phyloP scores from a whole-genome alignment of 2,113 vertebrate genomes.

The Alligator mississippiensis region DNA sequence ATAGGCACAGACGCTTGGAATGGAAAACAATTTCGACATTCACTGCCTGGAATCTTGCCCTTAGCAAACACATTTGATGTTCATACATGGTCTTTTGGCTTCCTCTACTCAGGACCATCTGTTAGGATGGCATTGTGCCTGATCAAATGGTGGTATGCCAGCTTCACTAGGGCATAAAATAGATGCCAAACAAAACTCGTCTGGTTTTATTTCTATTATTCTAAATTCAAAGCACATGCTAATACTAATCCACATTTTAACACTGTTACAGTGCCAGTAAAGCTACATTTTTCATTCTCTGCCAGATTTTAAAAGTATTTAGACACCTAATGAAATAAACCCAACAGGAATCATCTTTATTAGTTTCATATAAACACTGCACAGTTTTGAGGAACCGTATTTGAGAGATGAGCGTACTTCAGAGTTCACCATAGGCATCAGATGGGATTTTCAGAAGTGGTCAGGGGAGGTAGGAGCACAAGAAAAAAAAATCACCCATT shows the following conservation, averaged over 20 bases:
- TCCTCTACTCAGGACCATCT: conserved; percentile 78
- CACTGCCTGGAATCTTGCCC: conserved; percentile 74
- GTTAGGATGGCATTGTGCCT: conserved; percentile 77
- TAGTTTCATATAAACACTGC: not conserved
- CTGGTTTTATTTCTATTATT: conserved; percentile 64
- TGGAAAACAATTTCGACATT: conserved; percentile 81
- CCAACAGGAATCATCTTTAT: not conserved
- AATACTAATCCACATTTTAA: conserved; percentile 66
- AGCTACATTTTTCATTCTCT: conserved; percentile 42
- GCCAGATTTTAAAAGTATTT: not conserved
- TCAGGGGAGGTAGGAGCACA: not conserved
- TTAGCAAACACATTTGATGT: conserved; percentile 78
- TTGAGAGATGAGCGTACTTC: not conserved
- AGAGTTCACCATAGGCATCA: not conserved
- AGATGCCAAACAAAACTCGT: conserved; percentile 68
- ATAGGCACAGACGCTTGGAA: conserved; percentile 59
- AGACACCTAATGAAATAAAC: not conserved
- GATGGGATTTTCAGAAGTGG: not conserved
- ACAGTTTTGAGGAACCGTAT: not conserved
- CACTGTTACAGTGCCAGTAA: conserved; percentile 62
- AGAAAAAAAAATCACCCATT: no score
- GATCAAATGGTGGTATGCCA: conserved; percentile 66
- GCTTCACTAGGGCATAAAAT: conserved; percentile 71
- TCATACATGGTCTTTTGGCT: conserved; percentile 83
- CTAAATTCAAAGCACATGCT: conserved; percentile 69